phyloP scores from a whole-genome alignment of 2,113 vertebrate species.

The Pomatostomus ruficeps region DNA sequence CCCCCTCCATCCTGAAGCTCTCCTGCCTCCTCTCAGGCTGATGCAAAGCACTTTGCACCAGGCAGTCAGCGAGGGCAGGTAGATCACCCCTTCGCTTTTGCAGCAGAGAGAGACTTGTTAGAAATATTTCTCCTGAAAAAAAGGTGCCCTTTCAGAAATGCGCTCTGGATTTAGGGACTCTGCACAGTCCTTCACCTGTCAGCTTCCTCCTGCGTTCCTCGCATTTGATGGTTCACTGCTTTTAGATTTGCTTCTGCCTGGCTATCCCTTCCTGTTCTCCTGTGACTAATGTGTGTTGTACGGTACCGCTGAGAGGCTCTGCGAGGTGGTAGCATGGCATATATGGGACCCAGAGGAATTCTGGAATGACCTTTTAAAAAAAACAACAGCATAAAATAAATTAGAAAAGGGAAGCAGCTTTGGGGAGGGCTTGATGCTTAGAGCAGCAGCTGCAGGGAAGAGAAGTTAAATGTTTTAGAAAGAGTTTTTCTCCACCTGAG shows the following conservation, averaged over 20 bases:
- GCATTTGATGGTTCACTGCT: slow-evolving; percentile 32
- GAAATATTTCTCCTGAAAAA: neutral
- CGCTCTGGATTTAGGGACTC: slow-evolving; percentile 10
- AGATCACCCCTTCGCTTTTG: neutral
- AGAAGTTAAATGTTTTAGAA: neutral
- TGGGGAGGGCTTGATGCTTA: neutral
- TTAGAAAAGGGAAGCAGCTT: neutral
- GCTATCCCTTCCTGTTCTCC: neutral
- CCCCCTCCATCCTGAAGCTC: neutral
- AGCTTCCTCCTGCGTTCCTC: neutral
- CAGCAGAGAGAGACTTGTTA: neutral
- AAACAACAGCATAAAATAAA: slow-evolving; percentile 23
- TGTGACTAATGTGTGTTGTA: slow-evolving; percentile 27
- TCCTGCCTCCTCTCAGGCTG: neutral
- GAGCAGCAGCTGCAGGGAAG: accelerated
- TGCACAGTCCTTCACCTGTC: slow-evolving; percentile 42
- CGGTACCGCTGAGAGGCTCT: neutral
- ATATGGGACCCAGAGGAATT: slow-evolving; percentile 6
- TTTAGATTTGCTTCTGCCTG: slow-evolving; percentile 49
- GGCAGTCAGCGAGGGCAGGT: neutral
- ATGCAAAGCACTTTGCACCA: neutral
- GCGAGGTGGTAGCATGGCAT: neutral
- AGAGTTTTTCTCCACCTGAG: neutral
- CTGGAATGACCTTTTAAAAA: neutral
- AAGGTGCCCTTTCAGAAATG: slow-evolving; percentile 3